Base-by-base conservation (phyloP, 2,113 vertebrate genomes). In the Chaetodon trifascialis region DNA sequence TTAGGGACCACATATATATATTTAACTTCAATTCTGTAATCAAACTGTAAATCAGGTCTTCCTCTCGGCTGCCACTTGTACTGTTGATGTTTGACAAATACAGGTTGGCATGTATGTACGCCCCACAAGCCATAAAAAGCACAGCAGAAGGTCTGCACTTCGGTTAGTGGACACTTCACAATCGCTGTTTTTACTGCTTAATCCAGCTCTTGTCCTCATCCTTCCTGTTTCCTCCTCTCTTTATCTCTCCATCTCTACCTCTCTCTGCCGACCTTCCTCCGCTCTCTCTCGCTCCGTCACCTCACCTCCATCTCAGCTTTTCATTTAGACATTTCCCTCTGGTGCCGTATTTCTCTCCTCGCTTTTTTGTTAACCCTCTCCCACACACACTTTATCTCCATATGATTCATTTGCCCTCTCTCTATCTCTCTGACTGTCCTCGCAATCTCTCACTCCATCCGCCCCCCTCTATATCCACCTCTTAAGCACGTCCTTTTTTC, bases 151-250 rank as follows among this genome's bases (percentile, higher is more conserved):
- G 46, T 78, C 46, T 30, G 85, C 36, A 67, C 44, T 91, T 84
- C 81, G 46, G 64, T 23, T 55, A 59, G 73, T 25, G 71, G 82
- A 71, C 86, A 76, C 89, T 88, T 88, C 79, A 88, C 75, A 85
- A 55, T 69, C 76, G 17, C 55, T 92, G 89, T 91, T 92, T 92
- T 92, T 72, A 54, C 86, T 60, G 85, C 86, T 78, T 94, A 92
- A 93, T 93, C 93, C 90, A 66, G 77, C 91, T 75, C 88, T 86
- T 86, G 88, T 88, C 68, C 86, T 90, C 92, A 82, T 89, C 83
- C 88, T 93, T 93, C 89, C 92, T 91, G 88, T 83, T 92, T 92
- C 86, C 86, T 88, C 85, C 64, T 87, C 85, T 86, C 80, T 83
- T 83, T 89, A 89, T 91, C 88, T 81, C 80, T 90, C 79, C 83